Percentiles rank a stretch among this genome's conserved stretches.
These are phyloP conservation scores for Nowickia ferox DNA, from an alignment of 2,888 invertebrate genomes.

Conservation along the genomic window DNA sequence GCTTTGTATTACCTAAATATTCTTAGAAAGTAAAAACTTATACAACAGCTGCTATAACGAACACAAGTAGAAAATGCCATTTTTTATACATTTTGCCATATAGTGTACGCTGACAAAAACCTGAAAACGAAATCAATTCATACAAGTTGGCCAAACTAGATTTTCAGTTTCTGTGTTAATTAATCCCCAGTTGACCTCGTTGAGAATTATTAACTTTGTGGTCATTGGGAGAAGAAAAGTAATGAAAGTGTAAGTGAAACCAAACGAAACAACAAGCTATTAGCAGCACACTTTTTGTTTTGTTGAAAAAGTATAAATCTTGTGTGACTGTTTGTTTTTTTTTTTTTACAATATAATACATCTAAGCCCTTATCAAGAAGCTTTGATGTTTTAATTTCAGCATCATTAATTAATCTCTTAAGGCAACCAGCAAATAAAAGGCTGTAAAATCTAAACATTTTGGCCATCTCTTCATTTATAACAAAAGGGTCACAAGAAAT, in stretches of 20 bases:
- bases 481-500: slow-evolving; percentile 33
- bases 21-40: background rate
- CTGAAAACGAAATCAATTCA: background rate
- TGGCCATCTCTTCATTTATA: background rate
- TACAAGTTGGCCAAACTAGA: background rate
- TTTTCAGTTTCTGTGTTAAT: slow-evolving; percentile 52
- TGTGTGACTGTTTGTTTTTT: background rate
- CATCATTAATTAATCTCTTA: slow-evolving; percentile 66
- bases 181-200: slow-evolving; percentile 58
- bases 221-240: slow-evolving; percentile 13
- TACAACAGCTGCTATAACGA: background rate
- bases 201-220: slow-evolving; percentile 47
- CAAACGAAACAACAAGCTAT: slow-evolving; percentile 39
- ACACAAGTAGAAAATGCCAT: background rate
- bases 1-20: background rate
- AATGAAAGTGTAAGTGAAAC: slow-evolving; percentile 11
- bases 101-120: background rate
- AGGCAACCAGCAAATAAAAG: slow-evolving; percentile 19
- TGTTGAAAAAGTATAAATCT: slow-evolving; percentile 60
- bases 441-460: slow-evolving; percentile 10
- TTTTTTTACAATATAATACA: background rate
- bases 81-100: background rate
- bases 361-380: slow-evolving; percentile 40
- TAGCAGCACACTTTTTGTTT: slow-evolving; percentile 38
- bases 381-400: slow-evolving; percentile 57